Evolutionary conservation across 2,888 invertebrate species (phyloP).

Genomic region (Chorisops tibialis): DNA sequence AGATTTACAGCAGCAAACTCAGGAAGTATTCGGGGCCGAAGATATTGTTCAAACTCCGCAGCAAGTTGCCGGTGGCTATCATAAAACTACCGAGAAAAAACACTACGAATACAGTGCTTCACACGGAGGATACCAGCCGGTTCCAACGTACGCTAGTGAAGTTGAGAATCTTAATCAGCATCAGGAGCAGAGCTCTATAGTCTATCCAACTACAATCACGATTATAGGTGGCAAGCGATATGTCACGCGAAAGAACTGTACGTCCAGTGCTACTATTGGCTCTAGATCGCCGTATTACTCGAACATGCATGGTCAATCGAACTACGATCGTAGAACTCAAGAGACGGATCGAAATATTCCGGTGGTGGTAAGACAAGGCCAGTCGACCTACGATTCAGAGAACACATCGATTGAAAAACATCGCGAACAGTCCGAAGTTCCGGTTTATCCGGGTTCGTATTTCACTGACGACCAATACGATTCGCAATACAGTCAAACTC

Average conservation of each 20-base stretch:
- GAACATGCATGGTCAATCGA: not conserved
- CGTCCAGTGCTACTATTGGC: constrained; percentile 38
- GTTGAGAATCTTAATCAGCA: constrained; percentile 40
- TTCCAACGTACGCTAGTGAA: constrained; percentile 11
- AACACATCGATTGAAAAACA: not conserved
- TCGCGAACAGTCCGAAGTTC: constrained; percentile 14
- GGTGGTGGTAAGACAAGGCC: constrained; percentile 1
- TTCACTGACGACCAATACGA: constrained; percentile 18
- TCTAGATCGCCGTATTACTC: not conserved
- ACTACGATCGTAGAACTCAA: not conserved
- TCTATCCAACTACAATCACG: constrained; percentile 46
- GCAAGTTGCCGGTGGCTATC: constrained; percentile 19
- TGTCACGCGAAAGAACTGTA: constrained; percentile 47
- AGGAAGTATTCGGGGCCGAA: constrained; percentile 8
- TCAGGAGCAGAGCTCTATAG: constrained; percentile 35
- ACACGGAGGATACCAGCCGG: constrained; percentile 21
- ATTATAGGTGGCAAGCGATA: constrained; percentile 47
- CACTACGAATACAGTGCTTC: constrained; percentile 20
- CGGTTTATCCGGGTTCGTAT: constrained; percentile 27
- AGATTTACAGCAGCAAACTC: constrained; percentile 34
- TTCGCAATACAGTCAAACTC: constrained; percentile 8
- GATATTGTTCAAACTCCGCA: not conserved
- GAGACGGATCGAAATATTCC: constrained; percentile 8
- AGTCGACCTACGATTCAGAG: constrained; percentile 7
- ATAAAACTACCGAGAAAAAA: constrained; percentile 22